Conservation (phyloP, 2,797 vertebrate species). For the Margarornis squamiger region DNA sequence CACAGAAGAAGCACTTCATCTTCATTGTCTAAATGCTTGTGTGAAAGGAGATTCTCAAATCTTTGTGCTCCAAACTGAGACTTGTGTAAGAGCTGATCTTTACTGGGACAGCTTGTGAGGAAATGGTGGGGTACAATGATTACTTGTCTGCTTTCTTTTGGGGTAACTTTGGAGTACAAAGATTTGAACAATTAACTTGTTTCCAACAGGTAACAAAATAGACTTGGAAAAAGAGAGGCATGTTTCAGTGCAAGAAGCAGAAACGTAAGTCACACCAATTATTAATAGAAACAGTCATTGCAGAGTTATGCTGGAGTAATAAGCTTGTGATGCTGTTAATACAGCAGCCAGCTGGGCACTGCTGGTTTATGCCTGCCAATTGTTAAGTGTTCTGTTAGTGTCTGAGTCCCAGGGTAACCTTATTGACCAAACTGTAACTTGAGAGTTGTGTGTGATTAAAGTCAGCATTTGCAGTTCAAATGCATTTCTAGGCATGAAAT, state of each 20-base stretch:
- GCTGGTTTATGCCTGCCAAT: not conserved
- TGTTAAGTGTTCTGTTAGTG: not conserved
- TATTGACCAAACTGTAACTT: not conserved
- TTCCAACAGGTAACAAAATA: conserved; percentile 92
- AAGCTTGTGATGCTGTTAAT: conserved; percentile 3
- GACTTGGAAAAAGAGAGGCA: conserved; percentile 98
- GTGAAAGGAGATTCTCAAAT: not conserved
- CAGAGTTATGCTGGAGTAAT: conserved; percentile 17
- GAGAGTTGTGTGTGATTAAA: not conserved
- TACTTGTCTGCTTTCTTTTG: not conserved
- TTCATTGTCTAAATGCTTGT: not conserved
- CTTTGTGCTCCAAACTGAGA: not conserved
- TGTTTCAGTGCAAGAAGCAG: conserved; percentile 94
- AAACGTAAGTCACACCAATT: conserved; percentile 82
- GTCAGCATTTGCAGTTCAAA: not conserved
- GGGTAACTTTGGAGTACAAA: not conserved
- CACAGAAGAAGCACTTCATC: not conserved
- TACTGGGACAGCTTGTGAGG: not conserved
- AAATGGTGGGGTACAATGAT: not conserved
- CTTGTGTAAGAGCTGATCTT: not conserved
- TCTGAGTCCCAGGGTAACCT: not conserved
- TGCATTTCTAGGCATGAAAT: not conserved
- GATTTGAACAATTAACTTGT: conserved; percentile 20
- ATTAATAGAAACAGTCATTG: conserved; percentile 2
- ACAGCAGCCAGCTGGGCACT: not conserved